These are phyloP conservation scores for Ormyrus rosae DNA, from an alignment of 2,888 invertebrate genomes.

Conservation along the genomic window DNA sequence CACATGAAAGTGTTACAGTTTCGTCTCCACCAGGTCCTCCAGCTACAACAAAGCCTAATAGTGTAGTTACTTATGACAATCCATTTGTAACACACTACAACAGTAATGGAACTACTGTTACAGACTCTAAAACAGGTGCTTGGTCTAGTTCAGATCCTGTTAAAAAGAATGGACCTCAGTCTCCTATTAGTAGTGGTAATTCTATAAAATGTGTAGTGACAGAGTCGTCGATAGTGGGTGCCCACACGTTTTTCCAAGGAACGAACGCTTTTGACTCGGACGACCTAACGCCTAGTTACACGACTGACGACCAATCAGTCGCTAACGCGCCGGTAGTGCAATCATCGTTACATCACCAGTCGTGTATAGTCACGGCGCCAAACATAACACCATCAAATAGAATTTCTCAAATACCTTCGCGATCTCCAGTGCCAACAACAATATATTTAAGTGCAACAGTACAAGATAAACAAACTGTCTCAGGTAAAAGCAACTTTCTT, in stretches of 20 bases:
- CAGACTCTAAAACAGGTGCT: slow-evolving; percentile 65
- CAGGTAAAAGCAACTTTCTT: slow-evolving; percentile 27
- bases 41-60: slow-evolving; percentile 77
- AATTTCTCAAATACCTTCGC: slow-evolving; percentile 78
- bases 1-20: slow-evolving; percentile 85
- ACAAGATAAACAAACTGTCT: slow-evolving; percentile 50
- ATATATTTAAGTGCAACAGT: slow-evolving; percentile 69
- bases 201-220: slow-evolving; percentile 48
- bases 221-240: slow-evolving; percentile 57
- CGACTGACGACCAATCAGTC: slow-evolving; percentile 73
- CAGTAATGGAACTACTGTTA: slow-evolving; percentile 79
- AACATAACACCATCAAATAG: slow-evolving; percentile 79
- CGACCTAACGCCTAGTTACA: slow-evolving; percentile 75
- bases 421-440: slow-evolving; percentile 73
- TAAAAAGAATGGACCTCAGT: slow-evolving; percentile 79
- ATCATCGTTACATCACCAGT: slow-evolving; percentile 79
- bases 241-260: slow-evolving; percentile 81
- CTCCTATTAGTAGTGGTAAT: slow-evolving; percentile 76
- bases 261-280: slow-evolving; percentile 80
- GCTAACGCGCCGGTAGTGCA: slow-evolving; percentile 68
- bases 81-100: slow-evolving; percentile 83
- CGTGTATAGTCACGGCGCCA: slow-evolving; percentile 85
- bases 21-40: slow-evolving; percentile 80
- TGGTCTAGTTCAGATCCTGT: slow-evolving; percentile 63
- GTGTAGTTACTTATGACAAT: slow-evolving; percentile 80